Conservation (phyloP, 2,797 vertebrate genomes). For the Potorous gilbertii region DNA sequence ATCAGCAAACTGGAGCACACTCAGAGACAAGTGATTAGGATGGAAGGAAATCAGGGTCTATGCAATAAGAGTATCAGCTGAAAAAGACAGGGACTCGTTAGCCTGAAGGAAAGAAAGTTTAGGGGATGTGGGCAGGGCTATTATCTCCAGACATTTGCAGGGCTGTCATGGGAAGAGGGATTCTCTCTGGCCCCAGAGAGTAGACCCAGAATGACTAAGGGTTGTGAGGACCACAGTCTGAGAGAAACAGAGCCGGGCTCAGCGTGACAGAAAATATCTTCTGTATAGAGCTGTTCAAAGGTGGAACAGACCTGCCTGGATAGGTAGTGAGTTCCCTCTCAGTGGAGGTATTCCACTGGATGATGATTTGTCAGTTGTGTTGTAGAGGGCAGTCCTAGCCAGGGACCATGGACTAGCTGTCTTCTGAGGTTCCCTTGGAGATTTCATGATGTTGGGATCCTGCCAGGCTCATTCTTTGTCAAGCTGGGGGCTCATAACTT, state of each 20-base stretch:
- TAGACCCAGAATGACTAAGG: background rate
- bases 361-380: background rate
- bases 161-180: background rate
- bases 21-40: background rate
- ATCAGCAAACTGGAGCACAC: background rate
- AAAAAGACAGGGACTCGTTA: background rate
- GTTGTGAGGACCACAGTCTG: background rate
- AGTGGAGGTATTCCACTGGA: background rate
- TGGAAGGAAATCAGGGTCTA: background rate
- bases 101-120: background rate
- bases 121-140: background rate
- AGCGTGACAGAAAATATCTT: background rate
- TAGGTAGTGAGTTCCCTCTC: background rate
- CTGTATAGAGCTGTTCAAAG: background rate
- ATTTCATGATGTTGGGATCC: background rate
- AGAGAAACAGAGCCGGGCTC: background rate
- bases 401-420: background rate
- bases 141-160: background rate
- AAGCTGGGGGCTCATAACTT: constrained; percentile 53
- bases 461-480: constrained; percentile 12
- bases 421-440: background rate
- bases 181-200: background rate
- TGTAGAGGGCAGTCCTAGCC: background rate
- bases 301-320: background rate
- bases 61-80: background rate